phyloP scores from a whole-genome alignment of 2,888 invertebrate genomes.

The Drosophila eohydei region DNA sequence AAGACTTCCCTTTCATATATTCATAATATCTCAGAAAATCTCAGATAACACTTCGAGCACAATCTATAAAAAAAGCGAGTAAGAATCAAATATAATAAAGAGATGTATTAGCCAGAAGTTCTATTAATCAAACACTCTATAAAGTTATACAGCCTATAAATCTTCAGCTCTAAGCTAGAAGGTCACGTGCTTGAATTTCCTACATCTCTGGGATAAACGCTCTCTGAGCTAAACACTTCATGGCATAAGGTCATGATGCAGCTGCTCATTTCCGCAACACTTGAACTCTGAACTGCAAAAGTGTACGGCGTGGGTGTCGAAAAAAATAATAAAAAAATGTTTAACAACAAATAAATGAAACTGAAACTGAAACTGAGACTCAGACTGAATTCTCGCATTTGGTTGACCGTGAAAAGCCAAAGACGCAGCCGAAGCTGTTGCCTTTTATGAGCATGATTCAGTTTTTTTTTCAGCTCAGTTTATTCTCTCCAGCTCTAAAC shows the following conservation, averaged over 20 bases:
- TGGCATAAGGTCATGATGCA: constrained; percentile 27
- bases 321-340: not conserved
- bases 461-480: constrained; percentile 24
- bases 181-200: not conserved
- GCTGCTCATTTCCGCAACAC: constrained; percentile 30
- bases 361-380: constrained; percentile 12
- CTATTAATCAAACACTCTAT: not conserved
- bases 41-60: not conserved
- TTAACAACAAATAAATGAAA: constrained; percentile 1
- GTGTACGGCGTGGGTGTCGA: constrained; percentile 44
- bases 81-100: not conserved
- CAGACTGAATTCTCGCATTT: constrained; percentile 29
- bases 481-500: not conserved
- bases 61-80: not conserved
- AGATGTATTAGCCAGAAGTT: not conserved
- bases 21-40: too few relatives aligned
- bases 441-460: constrained; percentile 73
- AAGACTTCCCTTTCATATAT: too few relatives aligned
- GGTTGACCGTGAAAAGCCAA: constrained; percentile 68
- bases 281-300: constrained; percentile 44
- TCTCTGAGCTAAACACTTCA: not conserved
- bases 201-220: not conserved
- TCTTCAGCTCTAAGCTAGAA: not conserved
- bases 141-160: not conserved
- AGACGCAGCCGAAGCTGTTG: constrained; percentile 28